Base-by-base conservation (phyloP, 2,113 vertebrate genomes). In the Channa argus region DNA sequence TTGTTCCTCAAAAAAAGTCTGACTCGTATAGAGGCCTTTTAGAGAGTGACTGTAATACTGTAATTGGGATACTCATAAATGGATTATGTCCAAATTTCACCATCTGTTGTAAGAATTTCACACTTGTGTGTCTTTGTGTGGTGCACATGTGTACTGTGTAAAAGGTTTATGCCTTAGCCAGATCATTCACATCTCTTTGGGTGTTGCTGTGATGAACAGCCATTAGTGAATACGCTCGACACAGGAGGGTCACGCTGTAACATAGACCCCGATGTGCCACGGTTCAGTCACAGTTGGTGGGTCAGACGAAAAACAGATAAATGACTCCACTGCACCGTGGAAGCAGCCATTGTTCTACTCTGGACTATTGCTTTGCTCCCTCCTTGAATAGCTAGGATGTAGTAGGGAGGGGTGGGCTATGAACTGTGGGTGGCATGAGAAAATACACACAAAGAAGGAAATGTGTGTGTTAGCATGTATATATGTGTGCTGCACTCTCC, bases 291-390 rank as follows among this genome's bases (percentile, higher is more conserved):
- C 37, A 79, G 77, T 77, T 63, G 65, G 60, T 38, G 62, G 76
- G 63, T 84, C 81, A 58, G 83, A 71, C 61, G 67, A 74, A 79
- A 87, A 84, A 87, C 88, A 90, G 92, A 92, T 90, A 90, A 92
- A 92, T 71, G 86, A 92, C 82, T 83, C 56, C 63, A 46, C 39
- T 3, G 53, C 82, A 47, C 82, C 77, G 45, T 8, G 41, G 79
- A 86, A 66, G 77, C 77, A 75, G 33, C 76, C 83, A 86, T 87
- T 85, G 89, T 87, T 90, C 85, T 53, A 81, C 84, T 84, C 68
- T 66, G 79, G 82, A 81, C 87, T 88, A 89, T 87, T 86, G 85
- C 77, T 80, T 79, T 55, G 63, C 54, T 38, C 50, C 58, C 53
- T 77, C 60, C 46, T 36, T 83, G 77, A 79, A 65, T 70, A 60